Evolutionary conservation across 2,113 vertebrate species (phyloP).

Genomic region (Pteropus alecto): DNA sequence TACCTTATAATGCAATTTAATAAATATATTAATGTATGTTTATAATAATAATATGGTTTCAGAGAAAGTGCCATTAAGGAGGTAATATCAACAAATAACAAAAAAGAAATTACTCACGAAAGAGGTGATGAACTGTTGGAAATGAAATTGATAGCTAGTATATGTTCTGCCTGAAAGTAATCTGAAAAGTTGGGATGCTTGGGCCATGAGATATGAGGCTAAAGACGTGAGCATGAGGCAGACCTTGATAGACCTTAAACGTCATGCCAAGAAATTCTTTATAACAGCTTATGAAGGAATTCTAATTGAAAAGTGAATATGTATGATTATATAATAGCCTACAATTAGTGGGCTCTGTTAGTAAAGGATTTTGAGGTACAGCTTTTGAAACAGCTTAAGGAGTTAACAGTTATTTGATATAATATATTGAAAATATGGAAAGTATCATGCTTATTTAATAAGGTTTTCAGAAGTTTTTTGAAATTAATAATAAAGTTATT

Average conservation of each 20-base stretch:
- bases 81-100: not conserved
- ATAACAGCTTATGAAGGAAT: not conserved
- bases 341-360: not conserved
- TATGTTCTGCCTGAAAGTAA: not conserved
- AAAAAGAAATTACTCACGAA: not conserved
- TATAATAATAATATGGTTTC: not conserved
- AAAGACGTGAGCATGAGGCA: not conserved
- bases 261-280: not conserved
- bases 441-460: not conserved
- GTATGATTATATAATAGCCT: not conserved
- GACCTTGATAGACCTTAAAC: not conserved
- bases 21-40: not conserved
- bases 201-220: not conserved
- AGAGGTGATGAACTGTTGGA: not conserved
- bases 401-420: not conserved
- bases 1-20: not conserved
- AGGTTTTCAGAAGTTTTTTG: not conserved
- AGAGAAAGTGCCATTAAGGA: not conserved
- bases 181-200: not conserved
- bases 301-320: not conserved
- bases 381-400: not conserved
- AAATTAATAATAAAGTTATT: not conserved
- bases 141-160: not conserved
- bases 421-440: not conserved
- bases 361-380: not conserved